Base-by-base conservation (phyloP, 2,113 vertebrate species). In the Grammomys dolichurus region DNA sequence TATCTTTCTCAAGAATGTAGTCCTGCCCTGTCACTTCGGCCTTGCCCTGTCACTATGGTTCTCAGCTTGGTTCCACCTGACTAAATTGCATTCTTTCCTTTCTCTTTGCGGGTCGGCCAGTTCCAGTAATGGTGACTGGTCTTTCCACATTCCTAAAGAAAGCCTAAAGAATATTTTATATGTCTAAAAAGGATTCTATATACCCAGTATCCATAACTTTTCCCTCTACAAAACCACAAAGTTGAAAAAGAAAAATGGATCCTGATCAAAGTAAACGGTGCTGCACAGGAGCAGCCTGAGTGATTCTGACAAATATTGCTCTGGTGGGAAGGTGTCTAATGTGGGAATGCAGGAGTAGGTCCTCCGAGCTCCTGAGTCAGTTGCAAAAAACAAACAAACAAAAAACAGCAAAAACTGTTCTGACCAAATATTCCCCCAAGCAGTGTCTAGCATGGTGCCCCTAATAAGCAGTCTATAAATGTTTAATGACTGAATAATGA, bases 401-500 rank as follows among this genome's bases (percentile, higher is more conserved):
- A 31, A 40, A 40, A 40, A 40, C 40, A 40, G 40, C 40, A 63
- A 28, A 82, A 24, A 84, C 48, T 70, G n/a, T 86, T 93, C 33
- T 22, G 20, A 28, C 54, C 31, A 91, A 12, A 9, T 4, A 78
- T 54, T 40, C 40, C 48, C 72, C 24, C 24, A 93, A 91, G 63
- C 63, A 91, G 80, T 13, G 58, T 76, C 46, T 88, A 82, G 51
- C 48, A 56, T 60, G 70, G 6, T 40, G 40, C 26, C 46, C 69
- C 65, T 58, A 76, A 5, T 63, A 86, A 96, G 58, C 58, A 5
- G 28, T 72, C 54, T 95, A 69, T 94, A 94, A 96, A 87, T 80
- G 31, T 94, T 95, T 95, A 93, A 91, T 87, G 92, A 92, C 56
- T 80, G 78, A 94, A 80, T 89, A 94, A 95, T 82, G 40, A 95